Percentiles rank a stretch among this genome's conserved stretches.
These are phyloP conservation scores for Leptopilina drosophilae DNA, from an alignment of 2,888 invertebrate genomes.

Conservation along the genomic window DNA sequence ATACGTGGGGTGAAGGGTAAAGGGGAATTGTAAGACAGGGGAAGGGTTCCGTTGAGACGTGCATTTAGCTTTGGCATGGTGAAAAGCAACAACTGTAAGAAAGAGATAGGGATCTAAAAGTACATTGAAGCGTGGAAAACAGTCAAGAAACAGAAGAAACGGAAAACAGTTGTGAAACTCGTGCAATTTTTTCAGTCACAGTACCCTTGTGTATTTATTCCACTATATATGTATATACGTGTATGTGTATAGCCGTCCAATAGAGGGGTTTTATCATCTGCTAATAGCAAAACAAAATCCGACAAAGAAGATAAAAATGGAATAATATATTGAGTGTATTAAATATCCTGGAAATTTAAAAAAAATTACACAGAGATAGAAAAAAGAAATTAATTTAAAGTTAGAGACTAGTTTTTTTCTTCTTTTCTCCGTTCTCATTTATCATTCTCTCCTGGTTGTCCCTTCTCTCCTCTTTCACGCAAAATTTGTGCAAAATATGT, in stretches of 20 bases:
- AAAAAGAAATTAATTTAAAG: no score
- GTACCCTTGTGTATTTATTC: constrained; percentile 45
- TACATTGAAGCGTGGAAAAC: constrained; percentile 66
- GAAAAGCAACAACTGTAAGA: constrained; percentile 24
- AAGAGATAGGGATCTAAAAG: constrained; percentile 47
- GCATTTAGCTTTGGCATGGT: constrained; percentile 34
- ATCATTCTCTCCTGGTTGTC: no score
- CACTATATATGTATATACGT: not conserved
- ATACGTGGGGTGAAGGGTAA: no score
- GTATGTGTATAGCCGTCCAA: constrained; percentile 35
- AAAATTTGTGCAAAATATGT: no score
- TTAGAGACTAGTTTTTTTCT: no score
- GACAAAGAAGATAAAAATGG: not conserved
- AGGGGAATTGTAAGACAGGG: constrained; percentile 12
- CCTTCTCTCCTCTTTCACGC: no score
- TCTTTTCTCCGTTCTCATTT: no score
- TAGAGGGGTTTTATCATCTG: constrained; percentile 63
- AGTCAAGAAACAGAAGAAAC: constrained; percentile 65
- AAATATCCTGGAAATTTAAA: no score
- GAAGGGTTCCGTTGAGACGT: constrained; percentile 48
- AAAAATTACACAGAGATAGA: no score
- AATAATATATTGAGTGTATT: no score
- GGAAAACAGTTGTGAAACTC: constrained; percentile 69
- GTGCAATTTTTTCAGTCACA: constrained; percentile 65
- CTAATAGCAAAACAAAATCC: constrained; percentile 67